phyloP scores from a whole-genome alignment of 2,888 invertebrate genomes.

The Laothoe populi region DNA sequence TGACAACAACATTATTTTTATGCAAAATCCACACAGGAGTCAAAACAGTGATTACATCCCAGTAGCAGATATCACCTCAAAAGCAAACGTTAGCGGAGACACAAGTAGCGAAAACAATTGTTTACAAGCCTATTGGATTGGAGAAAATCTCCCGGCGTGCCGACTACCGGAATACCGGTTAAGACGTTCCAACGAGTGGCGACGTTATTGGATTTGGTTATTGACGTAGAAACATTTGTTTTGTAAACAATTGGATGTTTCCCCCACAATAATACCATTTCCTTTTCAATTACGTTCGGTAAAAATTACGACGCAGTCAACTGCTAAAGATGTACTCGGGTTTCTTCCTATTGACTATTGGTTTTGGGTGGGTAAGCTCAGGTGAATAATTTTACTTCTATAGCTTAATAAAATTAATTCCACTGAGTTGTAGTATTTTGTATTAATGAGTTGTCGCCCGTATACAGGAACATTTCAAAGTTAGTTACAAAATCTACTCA shows the following conservation, averaged over 20 bases:
- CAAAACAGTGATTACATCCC: no score
- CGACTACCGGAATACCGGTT: neutral
- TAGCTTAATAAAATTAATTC: no score
- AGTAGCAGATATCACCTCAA: no score
- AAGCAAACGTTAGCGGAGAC: neutral
- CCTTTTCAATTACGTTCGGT: slow-evolving; percentile 17
- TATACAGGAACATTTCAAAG: no score
- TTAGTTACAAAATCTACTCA: no score
- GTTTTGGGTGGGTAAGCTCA: neutral
- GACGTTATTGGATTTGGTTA: slow-evolving; percentile 53
- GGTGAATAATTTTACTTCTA: no score
- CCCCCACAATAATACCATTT: neutral
- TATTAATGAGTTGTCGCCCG: no score
- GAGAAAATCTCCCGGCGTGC: slow-evolving; percentile 26
- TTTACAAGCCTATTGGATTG: slow-evolving; percentile 42
- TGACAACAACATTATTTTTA: no score
- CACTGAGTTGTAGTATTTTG: no score
- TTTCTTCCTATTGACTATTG: neutral
- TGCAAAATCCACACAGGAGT: no score
- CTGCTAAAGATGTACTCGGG: neutral
- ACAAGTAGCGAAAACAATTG: slow-evolving; percentile 34
- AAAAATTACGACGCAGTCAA: neutral
- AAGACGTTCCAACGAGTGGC: slow-evolving; percentile 27
- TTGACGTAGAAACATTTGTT: slow-evolving; percentile 49
- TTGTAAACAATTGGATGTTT: slow-evolving; percentile 8